Conservation (phyloP, 37 sponge, comb jelly and placozoan genomes). For the Amphimedon queenslandica region DNA sequence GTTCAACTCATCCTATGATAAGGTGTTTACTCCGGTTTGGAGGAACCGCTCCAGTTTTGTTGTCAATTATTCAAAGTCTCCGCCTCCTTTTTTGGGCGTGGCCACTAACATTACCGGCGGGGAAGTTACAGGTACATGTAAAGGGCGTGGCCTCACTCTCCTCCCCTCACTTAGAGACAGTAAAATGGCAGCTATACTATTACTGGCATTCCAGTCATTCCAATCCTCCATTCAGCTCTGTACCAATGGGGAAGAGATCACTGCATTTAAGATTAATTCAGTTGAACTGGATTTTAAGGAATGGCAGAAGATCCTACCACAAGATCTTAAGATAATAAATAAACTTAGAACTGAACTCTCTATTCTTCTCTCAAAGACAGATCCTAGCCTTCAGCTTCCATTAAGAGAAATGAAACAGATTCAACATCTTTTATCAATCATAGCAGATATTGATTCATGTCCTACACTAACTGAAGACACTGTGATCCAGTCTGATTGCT, state of each 20-base stretch:
- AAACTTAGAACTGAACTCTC: constrained; percentile 45
- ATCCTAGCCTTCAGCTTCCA: background rate
- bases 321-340: constrained; percentile 47
- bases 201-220: constrained; percentile 48
- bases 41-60: constrained; percentile 30
- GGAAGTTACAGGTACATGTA: background rate
- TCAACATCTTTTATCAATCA: background rate
- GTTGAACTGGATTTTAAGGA: background rate
- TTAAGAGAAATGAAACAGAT: background rate
- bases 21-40: constrained; percentile 8
- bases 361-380: background rate
- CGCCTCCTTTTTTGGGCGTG: constrained; percentile 25
- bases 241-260: background rate
- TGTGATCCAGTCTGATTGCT: background rate
- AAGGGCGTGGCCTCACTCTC: constrained; percentile 23
- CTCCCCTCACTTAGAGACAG: constrained; percentile 34
- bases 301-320: background rate
- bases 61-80: constrained; percentile 15
- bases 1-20: constrained; percentile 17
- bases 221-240: constrained; percentile 1
- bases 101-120: constrained; percentile 27
- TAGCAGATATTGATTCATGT: background rate
- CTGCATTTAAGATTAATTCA: constrained; percentile 18
- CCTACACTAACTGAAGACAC: background rate
- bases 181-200: constrained; percentile 13